Evolutionary conservation across 2,113 vertebrate species (phyloP).

Genomic region (Corvus moneduloides): DNA sequence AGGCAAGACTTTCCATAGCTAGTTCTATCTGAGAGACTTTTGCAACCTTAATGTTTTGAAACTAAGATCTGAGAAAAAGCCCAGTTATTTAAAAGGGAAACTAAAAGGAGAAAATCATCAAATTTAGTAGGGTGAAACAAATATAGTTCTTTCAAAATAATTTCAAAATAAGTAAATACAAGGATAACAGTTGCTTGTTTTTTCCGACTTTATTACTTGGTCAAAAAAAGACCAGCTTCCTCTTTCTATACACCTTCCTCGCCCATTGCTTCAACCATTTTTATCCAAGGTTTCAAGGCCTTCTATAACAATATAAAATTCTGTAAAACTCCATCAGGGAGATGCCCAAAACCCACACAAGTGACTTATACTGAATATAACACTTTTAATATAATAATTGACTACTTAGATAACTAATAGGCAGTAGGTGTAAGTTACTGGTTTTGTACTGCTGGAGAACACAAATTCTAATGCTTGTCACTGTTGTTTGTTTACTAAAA

Average conservation of each 20-base stretch:
- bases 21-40: background rate
- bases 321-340: background rate
- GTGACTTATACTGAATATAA: background rate
- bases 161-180: background rate
- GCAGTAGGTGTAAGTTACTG: background rate
- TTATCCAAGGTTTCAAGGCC: background rate
- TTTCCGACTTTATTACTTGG: background rate
- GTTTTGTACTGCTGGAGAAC: background rate
- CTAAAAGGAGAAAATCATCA: fast-evolving
- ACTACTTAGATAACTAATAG: background rate
- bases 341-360: fast-evolving
- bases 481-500: background rate
- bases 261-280: background rate
- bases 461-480: background rate
- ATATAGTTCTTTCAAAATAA: background rate
- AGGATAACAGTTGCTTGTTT: background rate
- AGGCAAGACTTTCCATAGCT: background rate
- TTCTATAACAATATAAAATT: background rate
- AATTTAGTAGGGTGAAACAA: background rate
- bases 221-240: background rate
- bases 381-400: background rate
- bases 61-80: background rate
- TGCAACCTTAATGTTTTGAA: background rate
- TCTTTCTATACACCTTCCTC: background rate
- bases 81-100: background rate